Evolutionary conservation across 2,113 vertebrate species (phyloP).

Genomic region (Rattus rattus): DNA sequence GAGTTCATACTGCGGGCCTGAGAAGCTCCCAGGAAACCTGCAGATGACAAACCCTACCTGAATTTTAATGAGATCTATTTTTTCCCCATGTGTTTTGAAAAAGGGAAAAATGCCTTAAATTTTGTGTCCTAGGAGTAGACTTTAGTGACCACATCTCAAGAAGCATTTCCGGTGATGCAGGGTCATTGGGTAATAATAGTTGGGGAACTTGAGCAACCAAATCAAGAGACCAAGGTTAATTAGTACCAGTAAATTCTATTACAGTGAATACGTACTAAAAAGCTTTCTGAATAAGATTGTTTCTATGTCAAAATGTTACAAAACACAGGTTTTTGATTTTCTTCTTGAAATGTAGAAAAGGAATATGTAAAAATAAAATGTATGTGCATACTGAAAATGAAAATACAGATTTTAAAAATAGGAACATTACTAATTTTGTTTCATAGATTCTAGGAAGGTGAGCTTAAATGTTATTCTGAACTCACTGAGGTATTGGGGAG

Average conservation of each 20-base stretch:
- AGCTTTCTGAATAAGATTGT: constrained; percentile 57
- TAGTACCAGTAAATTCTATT: constrained; percentile 68
- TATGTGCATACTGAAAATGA: constrained; percentile 34
- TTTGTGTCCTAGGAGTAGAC: constrained; percentile 54
- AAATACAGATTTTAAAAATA: constrained; percentile 36
- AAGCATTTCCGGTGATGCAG: constrained; percentile 60
- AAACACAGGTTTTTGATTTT: constrained; percentile 74
- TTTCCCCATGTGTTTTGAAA: constrained; percentile 58
- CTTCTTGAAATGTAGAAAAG: constrained; percentile 60
- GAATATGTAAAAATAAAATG: constrained; percentile 58
- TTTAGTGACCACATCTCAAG: constrained; percentile 30
- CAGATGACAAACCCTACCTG: constrained; percentile 43
- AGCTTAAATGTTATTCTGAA: constrained; percentile 51
- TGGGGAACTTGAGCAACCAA: constrained; percentile 51
- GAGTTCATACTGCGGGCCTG: neutral
- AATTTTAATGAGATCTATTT: constrained; percentile 44
- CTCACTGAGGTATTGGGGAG: neutral
- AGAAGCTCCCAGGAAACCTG: neutral
- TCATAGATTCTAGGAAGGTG: constrained; percentile 13
- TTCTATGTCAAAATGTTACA: constrained; percentile 66
- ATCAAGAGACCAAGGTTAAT: constrained; percentile 68
- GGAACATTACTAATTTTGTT: constrained; percentile 23
- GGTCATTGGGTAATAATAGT: constrained; percentile 72
- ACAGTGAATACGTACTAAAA: constrained; percentile 58
- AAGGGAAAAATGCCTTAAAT: constrained; percentile 53